These are phyloP conservation scores for Nixonia krombeini DNA, from an alignment of 1,140 invertebrate genomes.

Conservation along the genomic window DNA sequence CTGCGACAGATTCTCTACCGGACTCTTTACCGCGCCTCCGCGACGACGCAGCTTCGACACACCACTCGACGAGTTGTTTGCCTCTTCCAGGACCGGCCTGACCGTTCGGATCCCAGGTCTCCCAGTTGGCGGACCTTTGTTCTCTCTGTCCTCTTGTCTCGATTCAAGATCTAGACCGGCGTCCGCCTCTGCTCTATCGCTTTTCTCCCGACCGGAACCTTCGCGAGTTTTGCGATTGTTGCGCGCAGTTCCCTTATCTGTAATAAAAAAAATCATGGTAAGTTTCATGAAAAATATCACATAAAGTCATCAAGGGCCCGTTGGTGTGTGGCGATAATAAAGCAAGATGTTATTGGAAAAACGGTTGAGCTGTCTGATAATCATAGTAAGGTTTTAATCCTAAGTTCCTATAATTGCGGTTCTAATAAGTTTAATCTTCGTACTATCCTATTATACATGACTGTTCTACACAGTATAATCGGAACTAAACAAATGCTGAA, in stretches of 20 bases:
- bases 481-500: too few relatives aligned
- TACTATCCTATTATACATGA: too few relatives aligned
- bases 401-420: too few relatives aligned
- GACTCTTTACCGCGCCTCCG: constrained; percentile 46
- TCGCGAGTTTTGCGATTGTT: constrained; percentile 62
- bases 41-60: constrained; percentile 58
- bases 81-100: constrained; percentile 65
- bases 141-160: constrained; percentile 68
- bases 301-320: too few relatives aligned
- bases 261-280: constrained; percentile 36
- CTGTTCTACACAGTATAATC: too few relatives aligned
- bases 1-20: constrained; percentile 40
- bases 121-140: constrained; percentile 63
- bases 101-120: constrained; percentile 59
- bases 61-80: constrained; percentile 58
- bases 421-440: too few relatives aligned
- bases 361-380: too few relatives aligned
- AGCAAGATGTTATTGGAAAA: too few relatives aligned
- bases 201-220: constrained; percentile 53
- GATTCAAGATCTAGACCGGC: constrained; percentile 49
- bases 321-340: too few relatives aligned
- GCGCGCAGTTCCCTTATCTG: constrained; percentile 61
- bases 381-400: too few relatives aligned
- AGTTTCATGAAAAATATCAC: too few relatives aligned
- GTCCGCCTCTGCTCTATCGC: constrained; percentile 42